phyloP scores from a whole-genome alignment of 2,113 vertebrate genomes.

The Nothocercus julius region DNA sequence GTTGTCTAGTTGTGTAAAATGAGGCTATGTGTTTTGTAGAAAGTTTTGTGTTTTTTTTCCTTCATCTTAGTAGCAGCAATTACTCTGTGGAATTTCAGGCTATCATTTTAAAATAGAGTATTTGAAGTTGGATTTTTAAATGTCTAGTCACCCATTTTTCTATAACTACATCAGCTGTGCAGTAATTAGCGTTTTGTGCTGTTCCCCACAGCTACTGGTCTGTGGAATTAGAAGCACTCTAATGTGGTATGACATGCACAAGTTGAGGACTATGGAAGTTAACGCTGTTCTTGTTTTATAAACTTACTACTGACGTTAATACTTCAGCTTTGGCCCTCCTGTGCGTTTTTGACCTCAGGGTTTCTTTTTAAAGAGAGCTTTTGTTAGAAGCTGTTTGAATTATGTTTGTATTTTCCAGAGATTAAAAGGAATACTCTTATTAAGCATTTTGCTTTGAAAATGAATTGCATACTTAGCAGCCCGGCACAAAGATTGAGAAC shows the following conservation, averaged over 20 bases:
- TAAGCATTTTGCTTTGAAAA: constrained; percentile 64
- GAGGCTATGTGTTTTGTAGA: not conserved
- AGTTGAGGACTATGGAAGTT: constrained; percentile 59
- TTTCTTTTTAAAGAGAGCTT: constrained; percentile 70
- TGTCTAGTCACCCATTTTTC: not conserved
- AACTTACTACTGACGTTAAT: constrained; percentile 64
- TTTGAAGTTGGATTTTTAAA: not conserved
- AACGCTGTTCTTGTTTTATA: constrained; percentile 68
- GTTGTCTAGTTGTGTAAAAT: not conserved
- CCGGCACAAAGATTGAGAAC: not conserved
- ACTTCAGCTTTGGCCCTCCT: constrained; percentile 47
- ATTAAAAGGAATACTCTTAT: constrained; percentile 62
- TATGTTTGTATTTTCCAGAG: constrained; percentile 63
- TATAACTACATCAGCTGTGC: not conserved
- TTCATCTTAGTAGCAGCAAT: not conserved
- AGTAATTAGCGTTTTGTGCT: constrained; percentile 41
- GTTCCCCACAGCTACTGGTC: constrained; percentile 42
- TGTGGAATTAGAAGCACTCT: constrained; percentile 55
- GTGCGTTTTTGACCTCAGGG: constrained; percentile 47
- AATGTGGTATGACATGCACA: constrained; percentile 57
- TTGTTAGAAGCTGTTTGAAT: constrained; percentile 70
- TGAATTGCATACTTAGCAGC: not conserved
- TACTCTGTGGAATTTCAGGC: not conserved
- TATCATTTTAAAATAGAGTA: not conserved
- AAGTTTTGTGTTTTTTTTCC: not conserved